These are phyloP conservation scores for Percopsis transmontana DNA, from an alignment of 2,113 vertebrate genomes.

Conservation along the genomic window DNA sequence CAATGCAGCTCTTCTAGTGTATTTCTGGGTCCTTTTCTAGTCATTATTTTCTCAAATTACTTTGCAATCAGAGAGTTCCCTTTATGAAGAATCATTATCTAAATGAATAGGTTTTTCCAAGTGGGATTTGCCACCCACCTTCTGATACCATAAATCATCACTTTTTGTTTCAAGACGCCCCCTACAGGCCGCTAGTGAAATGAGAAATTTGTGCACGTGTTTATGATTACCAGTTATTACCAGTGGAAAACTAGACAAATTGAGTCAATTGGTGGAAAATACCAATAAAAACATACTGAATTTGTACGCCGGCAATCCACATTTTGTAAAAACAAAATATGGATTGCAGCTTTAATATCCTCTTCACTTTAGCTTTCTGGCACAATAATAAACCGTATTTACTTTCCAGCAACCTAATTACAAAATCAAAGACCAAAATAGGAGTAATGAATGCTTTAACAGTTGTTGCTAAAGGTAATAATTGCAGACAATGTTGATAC, in stretches of 20 bases:
- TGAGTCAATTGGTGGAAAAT: background rate
- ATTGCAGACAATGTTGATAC: conserved; percentile 24
- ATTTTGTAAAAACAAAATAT: too few species aligned
- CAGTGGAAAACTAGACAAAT: too few species aligned
- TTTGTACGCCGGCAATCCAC: too few species aligned
- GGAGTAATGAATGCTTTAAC: conserved; percentile 8
- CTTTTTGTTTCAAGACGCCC: too few species aligned
- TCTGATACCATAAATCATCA: background rate
- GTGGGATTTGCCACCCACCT: background rate
- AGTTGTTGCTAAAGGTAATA: conserved; percentile 39
- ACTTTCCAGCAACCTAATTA: conserved; percentile 26
- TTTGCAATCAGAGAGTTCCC: background rate
- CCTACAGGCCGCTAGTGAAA: too few species aligned
- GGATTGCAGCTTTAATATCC: too few species aligned
- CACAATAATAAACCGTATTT: background rate
- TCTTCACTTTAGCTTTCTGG: too few species aligned
- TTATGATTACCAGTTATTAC: too few species aligned
- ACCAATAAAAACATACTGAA: too few species aligned
- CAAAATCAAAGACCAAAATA: conserved; percentile 24
- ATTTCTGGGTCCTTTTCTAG: background rate
- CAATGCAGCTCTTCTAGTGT: background rate
- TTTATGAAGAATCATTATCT: background rate
- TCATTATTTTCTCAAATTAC: background rate
- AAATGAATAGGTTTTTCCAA: background rate
- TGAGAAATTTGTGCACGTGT: too few species aligned